phyloP scores from a whole-genome alignment of 2,888 invertebrate species.

The Sussaba pulchella region DNA sequence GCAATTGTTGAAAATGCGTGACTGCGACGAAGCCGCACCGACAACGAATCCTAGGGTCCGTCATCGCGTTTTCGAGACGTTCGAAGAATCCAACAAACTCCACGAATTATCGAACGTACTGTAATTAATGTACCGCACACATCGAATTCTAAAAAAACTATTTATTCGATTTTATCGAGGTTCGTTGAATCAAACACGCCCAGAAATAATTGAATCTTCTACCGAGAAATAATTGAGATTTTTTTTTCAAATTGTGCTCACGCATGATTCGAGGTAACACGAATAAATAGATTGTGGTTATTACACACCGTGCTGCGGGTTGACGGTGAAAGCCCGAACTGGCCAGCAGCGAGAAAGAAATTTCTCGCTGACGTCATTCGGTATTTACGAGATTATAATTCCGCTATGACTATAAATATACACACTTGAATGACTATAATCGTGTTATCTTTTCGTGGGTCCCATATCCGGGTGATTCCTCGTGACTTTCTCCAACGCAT shows the following conservation, averaged over 20 bases:
- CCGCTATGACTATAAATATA: slow-evolving; percentile 2
- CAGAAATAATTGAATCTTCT: no score
- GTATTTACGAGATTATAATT: slow-evolving; percentile 19
- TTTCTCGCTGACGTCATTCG: slow-evolving; percentile 28
- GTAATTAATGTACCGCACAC: slow-evolving; percentile 15
- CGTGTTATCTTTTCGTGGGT: background rate
- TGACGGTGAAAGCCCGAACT: background rate
- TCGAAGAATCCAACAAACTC: slow-evolving; percentile 37
- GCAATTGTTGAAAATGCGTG: slow-evolving; percentile 70
- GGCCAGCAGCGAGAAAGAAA: background rate
- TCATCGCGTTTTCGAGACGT: background rate
- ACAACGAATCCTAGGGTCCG: slow-evolving; percentile 35
- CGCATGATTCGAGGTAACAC: slow-evolving; percentile 9
- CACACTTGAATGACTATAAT: background rate
- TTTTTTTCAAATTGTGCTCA: no score
- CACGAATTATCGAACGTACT: background rate
- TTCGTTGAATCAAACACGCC: no score
- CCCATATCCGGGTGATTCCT: slow-evolving; percentile 11
- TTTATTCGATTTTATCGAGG: no score
- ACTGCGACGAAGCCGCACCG: slow-evolving; percentile 30
- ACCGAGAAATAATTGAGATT: no score
- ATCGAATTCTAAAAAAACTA: no score
- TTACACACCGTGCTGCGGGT: slow-evolving; percentile 5
- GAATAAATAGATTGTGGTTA: slow-evolving; percentile 10
- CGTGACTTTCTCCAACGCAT: background rate